Conservation (phyloP, 2,797 vertebrate genomes). For the Molossus molossus region DNA sequence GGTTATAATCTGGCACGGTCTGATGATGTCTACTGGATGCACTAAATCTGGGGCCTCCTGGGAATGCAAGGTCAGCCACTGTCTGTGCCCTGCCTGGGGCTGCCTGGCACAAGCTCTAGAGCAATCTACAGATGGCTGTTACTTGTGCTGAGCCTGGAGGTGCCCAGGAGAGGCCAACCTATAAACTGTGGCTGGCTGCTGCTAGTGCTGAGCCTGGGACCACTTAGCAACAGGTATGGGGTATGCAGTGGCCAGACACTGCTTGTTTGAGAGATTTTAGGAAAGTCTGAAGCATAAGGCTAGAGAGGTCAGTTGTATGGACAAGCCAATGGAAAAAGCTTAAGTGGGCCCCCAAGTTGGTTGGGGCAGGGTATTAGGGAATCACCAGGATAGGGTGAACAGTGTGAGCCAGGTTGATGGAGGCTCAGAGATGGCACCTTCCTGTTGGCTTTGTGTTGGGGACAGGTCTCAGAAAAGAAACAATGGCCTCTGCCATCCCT, state of each 20-base stretch:
- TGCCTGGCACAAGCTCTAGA: not conserved
- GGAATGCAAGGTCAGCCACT: not conserved
- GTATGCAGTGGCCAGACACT: not conserved
- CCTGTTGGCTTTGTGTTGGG: not conserved
- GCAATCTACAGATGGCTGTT: not conserved
- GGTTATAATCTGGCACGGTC: not conserved
- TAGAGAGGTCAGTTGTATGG: not conserved
- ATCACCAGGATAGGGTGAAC: not conserved
- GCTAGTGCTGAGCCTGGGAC: not conserved
- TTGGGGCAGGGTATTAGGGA: not conserved
- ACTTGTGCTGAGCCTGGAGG: not conserved
- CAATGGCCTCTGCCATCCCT: not conserved
- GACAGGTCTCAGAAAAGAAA: not conserved
- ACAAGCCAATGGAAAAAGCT: not conserved
- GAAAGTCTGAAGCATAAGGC: not conserved
- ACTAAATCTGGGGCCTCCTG: not conserved
- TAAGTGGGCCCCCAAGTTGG: not conserved
- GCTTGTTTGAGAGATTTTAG: not conserved
- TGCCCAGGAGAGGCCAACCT: not conserved
- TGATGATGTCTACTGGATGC: not conserved
- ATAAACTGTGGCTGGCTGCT: not conserved
- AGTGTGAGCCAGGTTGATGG: not conserved
- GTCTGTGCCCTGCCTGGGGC: not conserved
- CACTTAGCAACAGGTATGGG: not conserved
- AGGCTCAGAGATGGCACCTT: not conserved